These are phyloP conservation scores for Lagenorhynchus albirostris DNA, from an alignment of 2,113 vertebrate species.

Conservation along the genomic window DNA sequence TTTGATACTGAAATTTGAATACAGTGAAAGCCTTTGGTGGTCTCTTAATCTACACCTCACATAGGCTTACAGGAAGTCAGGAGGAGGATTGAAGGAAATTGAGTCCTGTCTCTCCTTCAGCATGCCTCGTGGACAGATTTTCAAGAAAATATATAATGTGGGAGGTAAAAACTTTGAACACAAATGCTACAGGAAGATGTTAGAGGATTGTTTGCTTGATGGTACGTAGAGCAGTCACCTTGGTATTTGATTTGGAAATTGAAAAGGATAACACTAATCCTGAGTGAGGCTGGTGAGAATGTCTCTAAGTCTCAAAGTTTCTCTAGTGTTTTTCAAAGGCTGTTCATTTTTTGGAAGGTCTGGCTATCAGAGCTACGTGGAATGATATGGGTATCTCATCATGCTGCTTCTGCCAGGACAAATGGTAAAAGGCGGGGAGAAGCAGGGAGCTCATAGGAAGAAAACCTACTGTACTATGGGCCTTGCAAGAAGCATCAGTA, in stretches of 20 bases:
- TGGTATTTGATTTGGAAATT: background rate
- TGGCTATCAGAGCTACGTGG: background rate
- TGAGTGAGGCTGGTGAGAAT: background rate
- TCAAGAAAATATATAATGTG: background rate
- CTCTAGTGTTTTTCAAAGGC: background rate
- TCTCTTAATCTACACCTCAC: background rate
- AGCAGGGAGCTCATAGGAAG: background rate
- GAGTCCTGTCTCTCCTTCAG: background rate
- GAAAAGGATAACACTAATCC: background rate
- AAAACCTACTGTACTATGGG: background rate
- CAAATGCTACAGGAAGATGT: rapidly evolving
- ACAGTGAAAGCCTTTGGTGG: background rate
- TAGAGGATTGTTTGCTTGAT: background rate
- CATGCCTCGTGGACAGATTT: background rate
- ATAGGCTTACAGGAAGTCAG: background rate
- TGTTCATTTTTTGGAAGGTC: background rate
- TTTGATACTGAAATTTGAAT: background rate
- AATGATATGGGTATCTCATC: background rate
- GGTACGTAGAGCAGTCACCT: background rate
- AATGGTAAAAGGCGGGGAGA: background rate
- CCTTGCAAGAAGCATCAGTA: background rate
- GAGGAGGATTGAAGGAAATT: background rate
- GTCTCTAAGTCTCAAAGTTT: background rate
- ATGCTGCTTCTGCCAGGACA: background rate
- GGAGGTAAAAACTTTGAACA: background rate